Evolutionary conservation across 2,113 vertebrate species (phyloP).

Genomic region (Alces alces): DNA sequence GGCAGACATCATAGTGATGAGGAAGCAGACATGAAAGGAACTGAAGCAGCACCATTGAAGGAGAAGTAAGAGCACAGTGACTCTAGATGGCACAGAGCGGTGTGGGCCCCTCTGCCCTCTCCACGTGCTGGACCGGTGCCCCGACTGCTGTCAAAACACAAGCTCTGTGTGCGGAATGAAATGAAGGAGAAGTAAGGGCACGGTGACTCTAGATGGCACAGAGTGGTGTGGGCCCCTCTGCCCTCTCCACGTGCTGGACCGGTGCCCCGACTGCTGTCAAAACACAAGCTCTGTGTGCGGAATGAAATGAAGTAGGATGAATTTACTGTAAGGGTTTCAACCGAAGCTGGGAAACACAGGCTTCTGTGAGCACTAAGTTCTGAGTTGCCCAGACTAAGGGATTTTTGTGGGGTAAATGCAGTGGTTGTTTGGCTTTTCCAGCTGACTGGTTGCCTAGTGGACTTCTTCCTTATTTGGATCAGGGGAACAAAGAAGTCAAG

Average conservation of each 20-base stretch:
- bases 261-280: not conserved
- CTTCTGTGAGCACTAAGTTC: not conserved
- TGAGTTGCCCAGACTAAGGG: not conserved
- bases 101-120: not conserved
- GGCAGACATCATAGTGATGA: not conserved
- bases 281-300: not conserved
- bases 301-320: not conserved
- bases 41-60: not conserved
- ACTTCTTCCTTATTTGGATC: not conserved
- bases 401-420: not conserved
- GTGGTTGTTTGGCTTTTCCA: not conserved
- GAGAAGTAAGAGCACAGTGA: not conserved
- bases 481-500: not conserved
- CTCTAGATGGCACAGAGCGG: not conserved
- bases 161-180: too few relatives aligned
- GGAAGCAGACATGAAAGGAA: not conserved
- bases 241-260: not conserved
- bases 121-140: not conserved
- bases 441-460: not conserved
- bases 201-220: not conserved
- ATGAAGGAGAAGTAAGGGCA: not conserved
- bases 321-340: not conserved
- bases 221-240: not conserved
- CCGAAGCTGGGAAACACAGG: not conserved
- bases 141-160: not conserved